Evolutionary conservation across 2,113 vertebrate species (phyloP).

Genomic region (Nansenia antarctica): DNA sequence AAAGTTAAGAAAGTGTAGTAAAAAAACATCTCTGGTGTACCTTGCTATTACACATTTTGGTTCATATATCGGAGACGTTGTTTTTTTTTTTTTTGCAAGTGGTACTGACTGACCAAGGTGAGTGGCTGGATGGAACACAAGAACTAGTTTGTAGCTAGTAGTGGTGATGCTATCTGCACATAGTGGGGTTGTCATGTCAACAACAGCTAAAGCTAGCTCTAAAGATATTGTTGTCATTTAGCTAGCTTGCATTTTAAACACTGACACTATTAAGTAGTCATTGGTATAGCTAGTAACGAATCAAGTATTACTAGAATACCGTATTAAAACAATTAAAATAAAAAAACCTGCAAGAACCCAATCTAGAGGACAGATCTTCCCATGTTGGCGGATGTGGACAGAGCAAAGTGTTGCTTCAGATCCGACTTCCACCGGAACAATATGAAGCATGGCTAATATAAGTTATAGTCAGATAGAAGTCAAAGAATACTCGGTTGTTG

Average conservation of each 20-base stretch:
- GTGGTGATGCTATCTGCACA: too few relatives aligned
- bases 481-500: too few relatives aligned
- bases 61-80: background rate
- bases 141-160: background rate
- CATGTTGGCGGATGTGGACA: background rate
- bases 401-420: background rate
- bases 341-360: too few relatives aligned
- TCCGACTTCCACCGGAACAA: slow-evolving; percentile 4
- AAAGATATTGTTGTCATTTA: background rate
- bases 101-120: background rate
- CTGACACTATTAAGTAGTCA: background rate
- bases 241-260: background rate
- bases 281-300: background rate
- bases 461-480: background rate
- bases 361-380: too few relatives aligned
- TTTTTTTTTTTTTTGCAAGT: too few relatives aligned
- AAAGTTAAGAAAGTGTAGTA: slow-evolving; percentile 10
- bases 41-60: background rate
- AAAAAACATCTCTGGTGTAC: too few relatives aligned
- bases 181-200: too few relatives aligned
- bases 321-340: too few relatives aligned
- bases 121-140: too few relatives aligned
- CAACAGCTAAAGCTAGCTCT: background rate
- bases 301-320: too few relatives aligned
- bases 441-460: background rate